These are phyloP conservation scores for Plemyria rubiginata DNA, from an alignment of 2,888 invertebrate species.

Conservation along the genomic window DNA sequence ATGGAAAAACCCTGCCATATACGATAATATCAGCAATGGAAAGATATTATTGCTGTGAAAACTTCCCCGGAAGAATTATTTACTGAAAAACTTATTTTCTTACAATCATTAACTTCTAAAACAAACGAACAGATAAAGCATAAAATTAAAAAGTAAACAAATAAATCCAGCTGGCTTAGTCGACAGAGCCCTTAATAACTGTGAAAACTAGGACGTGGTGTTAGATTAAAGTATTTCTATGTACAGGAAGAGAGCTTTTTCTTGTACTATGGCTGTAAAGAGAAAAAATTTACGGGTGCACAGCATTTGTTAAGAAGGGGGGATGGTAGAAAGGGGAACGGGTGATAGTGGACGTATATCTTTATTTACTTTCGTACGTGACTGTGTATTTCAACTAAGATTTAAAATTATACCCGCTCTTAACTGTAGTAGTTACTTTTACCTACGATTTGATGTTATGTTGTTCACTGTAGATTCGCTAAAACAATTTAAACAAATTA, in stretches of 20 bases:
- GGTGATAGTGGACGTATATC: conserved; percentile 53
- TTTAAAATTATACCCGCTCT: conserved; percentile 34
- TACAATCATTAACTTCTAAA: no score
- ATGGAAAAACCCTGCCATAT: no score
- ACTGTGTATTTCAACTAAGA: conserved; percentile 56
- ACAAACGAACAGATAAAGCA: no score
- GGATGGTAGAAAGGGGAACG: conserved; percentile 24
- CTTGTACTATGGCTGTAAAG: conserved; percentile 73
- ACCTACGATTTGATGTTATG: not conserved
- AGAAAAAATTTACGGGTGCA: conserved; percentile 75
- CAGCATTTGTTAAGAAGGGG: conserved; percentile 33
- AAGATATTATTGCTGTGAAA: no score
- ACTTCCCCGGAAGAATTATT: no score
- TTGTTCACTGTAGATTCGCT: not conserved
- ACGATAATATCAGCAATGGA: no score
- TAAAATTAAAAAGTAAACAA: no score
- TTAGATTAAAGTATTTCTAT: conserved; percentile 57
- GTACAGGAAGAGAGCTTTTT: conserved; percentile 70
- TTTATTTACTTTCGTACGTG: conserved; percentile 71
- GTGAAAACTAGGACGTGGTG: conserved; percentile 51
- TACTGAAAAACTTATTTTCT: no score
- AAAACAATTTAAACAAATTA: no score
- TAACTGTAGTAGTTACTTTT: conserved; percentile 13
- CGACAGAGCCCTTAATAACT: conserved; percentile 12
- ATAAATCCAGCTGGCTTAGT: not conserved